A percentile compares a stretch with the other conserved stretches of the same genome.
phyloP scores from a whole-genome alignment of 2,888 invertebrate species.

The Acleris literana region DNA sequence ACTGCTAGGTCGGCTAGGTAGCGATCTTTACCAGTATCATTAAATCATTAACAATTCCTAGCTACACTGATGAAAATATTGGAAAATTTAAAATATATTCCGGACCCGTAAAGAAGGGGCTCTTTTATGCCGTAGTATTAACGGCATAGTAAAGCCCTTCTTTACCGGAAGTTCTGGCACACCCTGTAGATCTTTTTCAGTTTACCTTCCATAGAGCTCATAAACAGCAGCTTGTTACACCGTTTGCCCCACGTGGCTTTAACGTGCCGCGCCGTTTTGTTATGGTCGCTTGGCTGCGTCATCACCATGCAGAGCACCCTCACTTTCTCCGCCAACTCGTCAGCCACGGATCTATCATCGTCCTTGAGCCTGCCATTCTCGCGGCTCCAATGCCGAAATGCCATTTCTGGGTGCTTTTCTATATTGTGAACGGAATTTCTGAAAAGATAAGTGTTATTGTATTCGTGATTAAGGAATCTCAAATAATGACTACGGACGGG shows the following conservation, averaged over 20 bases:
- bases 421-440: conserved; percentile 65
- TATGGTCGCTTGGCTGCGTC: conserved; percentile 96
- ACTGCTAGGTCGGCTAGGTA: no score
- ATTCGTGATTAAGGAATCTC: no score
- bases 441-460: conserved; percentile 36
- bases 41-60: no score
- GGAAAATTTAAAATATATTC: no score
- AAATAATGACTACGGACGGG: background rate
- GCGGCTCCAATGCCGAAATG: conserved; percentile 71
- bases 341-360: conserved; percentile 88
- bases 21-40: no score
- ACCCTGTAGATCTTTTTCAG: background rate
- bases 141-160: no score
- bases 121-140: no score
- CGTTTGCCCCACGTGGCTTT: conserved; percentile 98
- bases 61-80: no score
- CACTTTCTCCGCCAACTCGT: conserved; percentile 88
- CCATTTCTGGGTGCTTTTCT: conserved; percentile 61
- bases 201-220: conserved; percentile 90
- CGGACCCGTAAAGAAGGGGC: no score
- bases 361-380: conserved; percentile 86
- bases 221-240: conserved; percentile 93
- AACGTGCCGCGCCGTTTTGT: conserved; percentile 94
- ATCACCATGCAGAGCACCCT: conserved; percentile 98
- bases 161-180: no score